These are phyloP conservation scores for Micrasema minimum DNA, from an alignment of 1,140 invertebrate genomes.

Conservation along the genomic window DNA sequence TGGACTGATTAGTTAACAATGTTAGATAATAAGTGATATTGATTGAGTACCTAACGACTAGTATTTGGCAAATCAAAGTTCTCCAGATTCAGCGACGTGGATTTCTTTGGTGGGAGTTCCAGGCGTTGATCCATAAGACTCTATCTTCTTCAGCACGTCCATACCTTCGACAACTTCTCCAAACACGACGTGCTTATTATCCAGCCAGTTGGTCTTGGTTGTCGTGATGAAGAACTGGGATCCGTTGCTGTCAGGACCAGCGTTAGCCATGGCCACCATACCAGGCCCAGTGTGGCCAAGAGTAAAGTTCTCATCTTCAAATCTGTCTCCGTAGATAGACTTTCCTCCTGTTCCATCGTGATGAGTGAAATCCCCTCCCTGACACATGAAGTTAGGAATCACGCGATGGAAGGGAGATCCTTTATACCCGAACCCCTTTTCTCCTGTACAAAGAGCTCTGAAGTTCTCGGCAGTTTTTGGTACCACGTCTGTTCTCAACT, in stretches of 20 bases:
- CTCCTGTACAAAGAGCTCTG: conserved; percentile 82
- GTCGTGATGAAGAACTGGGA: conserved; percentile 90
- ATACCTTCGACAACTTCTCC: conserved; percentile 84
- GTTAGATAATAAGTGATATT: too few relatives aligned
- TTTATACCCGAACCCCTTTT: conserved; percentile 85
- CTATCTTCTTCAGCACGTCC: conserved; percentile 81
- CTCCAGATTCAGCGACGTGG: conserved; percentile 79
- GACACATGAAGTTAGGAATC: conserved; percentile 90
- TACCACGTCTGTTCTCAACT: conserved; percentile 77
- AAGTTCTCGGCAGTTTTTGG: conserved; percentile 86
- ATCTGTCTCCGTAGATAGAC: conserved; percentile 82
- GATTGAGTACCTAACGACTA: too few relatives aligned
- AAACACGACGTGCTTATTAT: conserved; percentile 89
- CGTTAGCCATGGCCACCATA: conserved; percentile 71
- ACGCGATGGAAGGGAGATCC: conserved; percentile 84
- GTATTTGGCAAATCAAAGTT: conserved; percentile 63
- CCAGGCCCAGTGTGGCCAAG: conserved; percentile 80
- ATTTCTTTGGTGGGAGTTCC: conserved; percentile 85
- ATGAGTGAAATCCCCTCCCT: conserved; percentile 82
- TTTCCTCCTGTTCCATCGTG: conserved; percentile 85
- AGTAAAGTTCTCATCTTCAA: conserved; percentile 85
- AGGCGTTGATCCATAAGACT: conserved; percentile 77
- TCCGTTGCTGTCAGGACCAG: conserved; percentile 83
- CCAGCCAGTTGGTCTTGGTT: conserved; percentile 82
- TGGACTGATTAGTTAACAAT: too few relatives aligned